These are phyloP conservation scores for Podabrus alpinus DNA, from an alignment of 2,888 invertebrate species.

Conservation along the genomic window DNA sequence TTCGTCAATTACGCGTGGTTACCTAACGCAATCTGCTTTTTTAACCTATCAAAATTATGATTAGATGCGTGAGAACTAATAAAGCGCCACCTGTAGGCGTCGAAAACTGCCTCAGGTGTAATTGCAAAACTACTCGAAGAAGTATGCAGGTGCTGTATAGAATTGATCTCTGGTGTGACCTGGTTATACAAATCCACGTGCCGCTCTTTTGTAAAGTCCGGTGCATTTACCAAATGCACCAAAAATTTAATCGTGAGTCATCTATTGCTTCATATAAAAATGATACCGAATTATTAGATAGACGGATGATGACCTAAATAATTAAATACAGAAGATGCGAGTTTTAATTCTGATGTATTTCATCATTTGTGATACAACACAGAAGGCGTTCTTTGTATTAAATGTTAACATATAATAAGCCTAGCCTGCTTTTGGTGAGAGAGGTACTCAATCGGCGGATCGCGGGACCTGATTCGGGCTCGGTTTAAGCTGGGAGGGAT, in stretches of 20 bases:
- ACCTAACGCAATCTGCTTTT: not conserved
- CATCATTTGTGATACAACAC: conserved; percentile 29
- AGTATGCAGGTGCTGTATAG: conserved; percentile 12
- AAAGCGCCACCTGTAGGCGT: conserved; percentile 24
- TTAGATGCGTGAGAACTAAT: conserved; percentile 23
- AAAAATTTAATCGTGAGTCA: not conserved
- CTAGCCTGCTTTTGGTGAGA: not conserved
- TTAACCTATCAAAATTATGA: not conserved
- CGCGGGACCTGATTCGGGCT: not conserved
- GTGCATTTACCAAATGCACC: conserved; percentile 4
- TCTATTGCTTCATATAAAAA: not conserved
- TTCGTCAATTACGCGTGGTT: conserved; percentile 13
- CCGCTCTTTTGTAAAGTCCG: conserved; percentile 1
- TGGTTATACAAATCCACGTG: conserved; percentile 18
- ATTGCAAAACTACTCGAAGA: not conserved
- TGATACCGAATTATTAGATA: conserved; percentile 1
- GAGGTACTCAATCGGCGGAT: not conserved
- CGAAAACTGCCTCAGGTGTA: not conserved
- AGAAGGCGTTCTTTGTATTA: conserved; percentile 30
- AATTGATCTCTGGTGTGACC: conserved; percentile 23
- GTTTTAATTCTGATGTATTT: conserved; percentile 21
- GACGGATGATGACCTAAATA: conserved; percentile 23
- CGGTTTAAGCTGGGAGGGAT: not conserved
- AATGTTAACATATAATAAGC: conserved; percentile 23
- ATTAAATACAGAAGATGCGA: conserved; percentile 18